These are phyloP conservation scores for Leuciscus waleckii DNA, from an alignment of 2,797 vertebrate species.

Conservation along the genomic window DNA sequence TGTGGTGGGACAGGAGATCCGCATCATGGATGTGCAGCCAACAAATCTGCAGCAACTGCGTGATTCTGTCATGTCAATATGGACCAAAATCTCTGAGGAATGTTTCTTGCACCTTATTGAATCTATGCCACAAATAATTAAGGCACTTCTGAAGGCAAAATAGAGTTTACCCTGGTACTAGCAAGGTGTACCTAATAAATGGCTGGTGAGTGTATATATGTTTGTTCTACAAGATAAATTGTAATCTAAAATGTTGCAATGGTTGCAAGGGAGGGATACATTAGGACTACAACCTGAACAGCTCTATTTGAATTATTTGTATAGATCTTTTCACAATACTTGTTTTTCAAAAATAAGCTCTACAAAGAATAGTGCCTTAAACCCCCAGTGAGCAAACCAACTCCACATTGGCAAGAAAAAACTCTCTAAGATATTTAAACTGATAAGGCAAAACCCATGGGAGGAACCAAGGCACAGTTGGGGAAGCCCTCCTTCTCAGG, in stretches of 20 bases:
- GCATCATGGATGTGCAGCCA: slow-evolving; percentile 66
- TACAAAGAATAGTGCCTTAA: not conserved
- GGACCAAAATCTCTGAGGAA: not conserved
- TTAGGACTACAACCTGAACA: slow-evolving; percentile 2
- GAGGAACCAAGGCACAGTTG: not conserved
- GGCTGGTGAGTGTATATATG: not conserved
- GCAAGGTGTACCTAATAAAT: not conserved
- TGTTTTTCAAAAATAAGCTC: slow-evolving; percentile 15
- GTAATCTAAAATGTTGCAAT: not conserved
- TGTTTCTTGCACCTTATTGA: not conserved
- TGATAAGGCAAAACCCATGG: not conserved
- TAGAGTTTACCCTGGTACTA: not conserved
- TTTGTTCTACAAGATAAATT: not conserved
- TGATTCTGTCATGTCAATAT: not conserved
- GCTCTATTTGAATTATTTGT: not conserved
- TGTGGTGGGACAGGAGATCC: slow-evolving; percentile 63
- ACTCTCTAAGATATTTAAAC: not conserved
- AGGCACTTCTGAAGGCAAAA: not conserved
- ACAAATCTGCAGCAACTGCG: slow-evolving; percentile 61
- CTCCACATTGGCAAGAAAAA: not conserved
- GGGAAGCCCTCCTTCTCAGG: not conserved
- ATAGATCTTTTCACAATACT: slow-evolving; percentile 3
- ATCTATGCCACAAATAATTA: not conserved
- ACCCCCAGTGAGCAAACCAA: not conserved
- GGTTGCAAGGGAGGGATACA: not conserved